Base-by-base conservation (phyloP, 2,888 invertebrate species). In the Drosophila buzzatii region DNA sequence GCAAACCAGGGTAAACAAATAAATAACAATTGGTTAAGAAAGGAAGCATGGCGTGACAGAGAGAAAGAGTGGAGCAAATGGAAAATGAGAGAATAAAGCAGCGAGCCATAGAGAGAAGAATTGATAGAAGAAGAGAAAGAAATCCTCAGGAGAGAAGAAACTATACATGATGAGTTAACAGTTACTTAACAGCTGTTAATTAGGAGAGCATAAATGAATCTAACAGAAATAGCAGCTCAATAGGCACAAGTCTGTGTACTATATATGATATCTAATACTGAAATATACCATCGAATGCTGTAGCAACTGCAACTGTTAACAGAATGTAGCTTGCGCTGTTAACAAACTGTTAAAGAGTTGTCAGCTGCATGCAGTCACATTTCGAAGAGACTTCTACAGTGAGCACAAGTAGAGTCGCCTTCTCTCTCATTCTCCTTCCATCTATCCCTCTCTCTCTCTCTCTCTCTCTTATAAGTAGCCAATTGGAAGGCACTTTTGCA, bases 401-500 rank as follows among this genome's bases (percentile, higher is more conserved):
- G 27, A n/a, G 2, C 31, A 18, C 12, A 49, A 33, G n/a, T n/a
- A n/a, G 4, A 10, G 16, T 9, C 8, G 4, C 16, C 3, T 20
- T 7, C 7, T 14, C 20, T 16, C 8, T 3, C 16, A 12, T 5
- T 2, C 2, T 3, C 12, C 2, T 10, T 1, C 20, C 23, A 20
- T 45, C 16, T 3, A 7, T 23, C 14, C 23, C 14, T 4, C 27
- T 27, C 16, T 23, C 1, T 3, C 47, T 20, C 18, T 18, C 31
- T 10, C 18, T 14, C 49, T 18, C n/a, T 16, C 49, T 18, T 7
- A 16, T 41, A 52, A 60, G 39, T 31, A 33, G 53, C 53, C 39
- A 60, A 60, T 60, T 60, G 31, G 16, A 27, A 33, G 52, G 18
- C 56, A 47, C 63, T 63, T 57, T 33, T 27, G 27, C 33, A 20